These are phyloP conservation scores for Drosophila histrio DNA, from an alignment of 2,888 invertebrate species.

Conservation along the genomic window DNA sequence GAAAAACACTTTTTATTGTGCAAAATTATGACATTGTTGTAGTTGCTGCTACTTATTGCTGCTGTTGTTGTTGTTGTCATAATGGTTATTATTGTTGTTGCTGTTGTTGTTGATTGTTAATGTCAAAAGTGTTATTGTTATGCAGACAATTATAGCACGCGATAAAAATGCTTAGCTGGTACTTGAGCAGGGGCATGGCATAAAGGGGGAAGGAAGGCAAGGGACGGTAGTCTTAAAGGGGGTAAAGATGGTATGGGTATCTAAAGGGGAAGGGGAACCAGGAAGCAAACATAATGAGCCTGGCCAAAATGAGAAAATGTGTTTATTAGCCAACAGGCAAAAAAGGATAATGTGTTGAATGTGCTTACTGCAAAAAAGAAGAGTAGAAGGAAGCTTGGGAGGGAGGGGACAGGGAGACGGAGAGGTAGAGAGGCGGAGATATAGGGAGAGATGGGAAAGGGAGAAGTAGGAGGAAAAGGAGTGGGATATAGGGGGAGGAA, in stretches of 20 bases:
- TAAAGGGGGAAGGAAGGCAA: not conserved
- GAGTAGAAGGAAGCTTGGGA: not conserved
- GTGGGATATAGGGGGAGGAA: too few species aligned
- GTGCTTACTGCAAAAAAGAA: not conserved
- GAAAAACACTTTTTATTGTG: conserved; percentile 79
- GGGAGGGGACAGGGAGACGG: not conserved
- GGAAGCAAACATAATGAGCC: conserved; percentile 43
- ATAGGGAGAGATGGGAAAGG: not conserved
- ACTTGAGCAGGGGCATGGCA: not conserved
- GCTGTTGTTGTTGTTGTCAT: conserved; percentile 34
- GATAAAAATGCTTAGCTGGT: conserved; percentile 67
- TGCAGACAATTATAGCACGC: conserved; percentile 75
- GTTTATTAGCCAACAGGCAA: conserved; percentile 58
- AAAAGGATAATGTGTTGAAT: conserved; percentile 40
- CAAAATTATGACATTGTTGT: conserved; percentile 72
- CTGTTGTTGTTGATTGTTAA: conserved; percentile 56
- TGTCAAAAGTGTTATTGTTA: conserved; percentile 79
- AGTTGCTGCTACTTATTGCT: conserved; percentile 21
- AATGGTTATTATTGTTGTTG: conserved; percentile 31
- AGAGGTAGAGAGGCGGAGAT: not conserved
- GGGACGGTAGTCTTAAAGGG: too few species aligned
- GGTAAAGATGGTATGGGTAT: too few species aligned
- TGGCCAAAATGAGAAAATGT: conserved; percentile 66
- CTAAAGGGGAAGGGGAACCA: not conserved
- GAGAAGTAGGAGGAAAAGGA: not conserved